A percentile compares a stretch with the other conserved stretches of the same genome.
Evolutionary conservation across 2,888 invertebrate genomes (phyloP).

Genomic region (Dioctria rufipes): DNA sequence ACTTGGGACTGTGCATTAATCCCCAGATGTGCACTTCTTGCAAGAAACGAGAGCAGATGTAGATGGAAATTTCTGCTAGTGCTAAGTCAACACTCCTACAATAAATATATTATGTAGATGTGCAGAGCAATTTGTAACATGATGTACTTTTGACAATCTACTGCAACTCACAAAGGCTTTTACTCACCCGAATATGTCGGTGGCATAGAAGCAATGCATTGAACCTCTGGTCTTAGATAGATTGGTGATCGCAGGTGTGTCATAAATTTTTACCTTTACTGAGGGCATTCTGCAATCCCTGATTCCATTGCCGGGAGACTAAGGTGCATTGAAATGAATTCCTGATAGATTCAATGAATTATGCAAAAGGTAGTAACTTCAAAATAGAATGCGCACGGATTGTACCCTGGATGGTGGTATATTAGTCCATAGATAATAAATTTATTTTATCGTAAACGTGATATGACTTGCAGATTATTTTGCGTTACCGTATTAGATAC

Average conservation of each 20-base stretch:
- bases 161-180: conserved; percentile 25
- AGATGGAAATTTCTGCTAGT: conserved; percentile 29
- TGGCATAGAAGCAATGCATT: conserved; percentile 17
- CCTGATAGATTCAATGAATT: conserved; percentile 48
- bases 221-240: conserved; percentile 35
- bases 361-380: conserved; percentile 47
- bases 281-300: conserved; percentile 29
- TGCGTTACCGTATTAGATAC: conserved; percentile 32
- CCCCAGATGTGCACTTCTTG: conserved; percentile 18
- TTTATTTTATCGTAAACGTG: conserved; percentile 50
- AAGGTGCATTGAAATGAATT: conserved; percentile 44
- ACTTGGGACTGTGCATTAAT: conserved; percentile 19
- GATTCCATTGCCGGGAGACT: background rate
- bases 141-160: conserved; percentile 46
- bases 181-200: conserved; percentile 19
- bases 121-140: conserved; percentile 38
- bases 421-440: conserved; percentile 47
- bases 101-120: conserved; percentile 17
- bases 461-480: conserved; percentile 49
- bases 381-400: conserved; percentile 50
- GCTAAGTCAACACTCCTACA: conserved; percentile 40
- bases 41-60: conserved; percentile 14
- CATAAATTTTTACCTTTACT: conserved; percentile 43
- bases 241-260: conserved; percentile 49
- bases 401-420: conserved; percentile 30